These are phyloP conservation scores for Trichopria drosophilae DNA, from an alignment of 2,888 invertebrate genomes.

Conservation along the genomic window DNA sequence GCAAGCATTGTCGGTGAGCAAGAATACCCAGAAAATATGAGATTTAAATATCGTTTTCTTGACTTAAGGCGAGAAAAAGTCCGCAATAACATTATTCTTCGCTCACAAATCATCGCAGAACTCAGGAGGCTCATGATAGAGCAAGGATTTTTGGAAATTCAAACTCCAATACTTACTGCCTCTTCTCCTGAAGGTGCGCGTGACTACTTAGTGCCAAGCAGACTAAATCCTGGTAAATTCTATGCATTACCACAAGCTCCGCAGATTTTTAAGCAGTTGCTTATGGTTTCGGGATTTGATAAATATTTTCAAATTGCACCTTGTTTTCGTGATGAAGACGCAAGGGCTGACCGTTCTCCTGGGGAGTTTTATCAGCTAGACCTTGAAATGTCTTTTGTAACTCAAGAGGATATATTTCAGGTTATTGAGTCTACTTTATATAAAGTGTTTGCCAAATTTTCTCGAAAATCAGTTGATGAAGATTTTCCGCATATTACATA, in stretches of 20 bases:
- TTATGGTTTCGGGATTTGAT: conserved; percentile 23
- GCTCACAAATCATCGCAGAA: conserved; percentile 21
- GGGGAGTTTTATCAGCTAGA: conserved; percentile 27
- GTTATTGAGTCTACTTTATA: conserved; percentile 24
- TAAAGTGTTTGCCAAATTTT: conserved; percentile 27
- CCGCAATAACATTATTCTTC: conserved; percentile 22
- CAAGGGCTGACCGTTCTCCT: conserved; percentile 27
- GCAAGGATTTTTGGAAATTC: conserved; percentile 22
- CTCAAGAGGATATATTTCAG: conserved; percentile 24
- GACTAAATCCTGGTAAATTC: conserved; percentile 22
- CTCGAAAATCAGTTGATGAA: conserved; percentile 26
- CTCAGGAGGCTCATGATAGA: conserved; percentile 18
- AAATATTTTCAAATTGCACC: conserved; percentile 26
- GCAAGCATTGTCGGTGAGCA: conserved; percentile 17
- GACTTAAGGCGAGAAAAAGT: conserved; percentile 20
- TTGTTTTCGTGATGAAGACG: conserved; percentile 25
- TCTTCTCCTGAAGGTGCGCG: conserved; percentile 22
- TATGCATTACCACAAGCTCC: conserved; percentile 26
- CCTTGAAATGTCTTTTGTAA: conserved; percentile 26
- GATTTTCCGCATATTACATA: conserved; percentile 25
- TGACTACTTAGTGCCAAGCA: conserved; percentile 14
- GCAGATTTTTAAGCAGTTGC: conserved; percentile 22
- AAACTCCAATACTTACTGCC: conserved; percentile 21
- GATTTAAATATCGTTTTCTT: conserved; percentile 24
- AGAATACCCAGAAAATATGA: conserved; percentile 20